A percentile compares a stretch with the other conserved stretches of the same genome.
phyloP scores from a whole-genome alignment of 1,140 invertebrate species.

The Brachystomella parvula region DNA sequence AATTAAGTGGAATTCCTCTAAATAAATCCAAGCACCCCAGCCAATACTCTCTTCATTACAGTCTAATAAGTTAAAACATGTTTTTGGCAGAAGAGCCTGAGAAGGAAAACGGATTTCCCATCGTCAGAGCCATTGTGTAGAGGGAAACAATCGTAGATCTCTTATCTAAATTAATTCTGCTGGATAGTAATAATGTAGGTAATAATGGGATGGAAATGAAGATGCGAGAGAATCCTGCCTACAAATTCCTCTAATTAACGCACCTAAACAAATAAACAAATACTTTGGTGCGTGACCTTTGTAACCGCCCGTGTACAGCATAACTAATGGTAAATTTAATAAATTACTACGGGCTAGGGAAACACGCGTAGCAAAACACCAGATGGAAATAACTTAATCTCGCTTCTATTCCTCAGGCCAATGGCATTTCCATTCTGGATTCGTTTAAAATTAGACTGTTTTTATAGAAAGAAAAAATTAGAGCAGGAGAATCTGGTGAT shows the following conservation, averaged over 20 bases:
- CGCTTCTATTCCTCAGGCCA: neutral
- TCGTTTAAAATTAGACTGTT: neutral
- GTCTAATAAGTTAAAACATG: neutral
- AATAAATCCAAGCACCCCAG: neutral
- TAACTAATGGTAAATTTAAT: no score
- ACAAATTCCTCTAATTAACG: neutral
- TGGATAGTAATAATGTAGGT: neutral
- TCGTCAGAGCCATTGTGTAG: neutral
- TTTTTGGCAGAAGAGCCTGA: neutral
- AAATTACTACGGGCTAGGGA: no score
- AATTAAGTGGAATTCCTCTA: neutral
- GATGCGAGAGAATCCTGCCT: neutral
- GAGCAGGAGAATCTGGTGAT: neutral
- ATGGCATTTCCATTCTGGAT: neutral
- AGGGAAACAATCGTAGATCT: neutral
- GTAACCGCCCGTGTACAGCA: no score
- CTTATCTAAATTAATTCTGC: neutral
- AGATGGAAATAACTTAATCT: no score
- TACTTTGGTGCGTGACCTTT: constrained; percentile 5
- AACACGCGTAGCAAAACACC: no score
- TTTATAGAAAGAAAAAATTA: neutral
- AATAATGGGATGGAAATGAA: neutral
- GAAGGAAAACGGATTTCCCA: neutral
- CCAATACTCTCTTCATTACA: no score
- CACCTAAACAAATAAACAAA: constrained; percentile 3